These are phyloP conservation scores for Drosophila takahashii DNA, from an alignment of 1,140 invertebrate genomes.

Conservation along the genomic window DNA sequence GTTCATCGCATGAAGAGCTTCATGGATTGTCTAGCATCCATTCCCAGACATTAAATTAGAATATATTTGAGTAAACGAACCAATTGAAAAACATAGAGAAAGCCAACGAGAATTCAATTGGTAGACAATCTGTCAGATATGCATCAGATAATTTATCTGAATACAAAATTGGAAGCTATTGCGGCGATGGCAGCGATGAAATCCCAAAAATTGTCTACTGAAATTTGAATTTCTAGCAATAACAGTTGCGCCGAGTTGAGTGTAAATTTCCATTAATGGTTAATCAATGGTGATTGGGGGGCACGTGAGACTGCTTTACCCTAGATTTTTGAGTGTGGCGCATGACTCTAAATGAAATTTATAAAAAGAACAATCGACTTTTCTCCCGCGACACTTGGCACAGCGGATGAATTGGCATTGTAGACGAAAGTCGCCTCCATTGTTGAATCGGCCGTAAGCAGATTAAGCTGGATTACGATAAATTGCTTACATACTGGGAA, in stretches of 20 bases:
- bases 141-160: slow-evolving; percentile 31
- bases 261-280: slow-evolving; percentile 55
- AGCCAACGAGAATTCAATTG: slow-evolving; percentile 65
- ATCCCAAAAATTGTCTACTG: slow-evolving; percentile 20
- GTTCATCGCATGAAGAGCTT: background rate
- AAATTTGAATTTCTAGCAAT: slow-evolving; percentile 43
- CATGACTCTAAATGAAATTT: slow-evolving; percentile 56
- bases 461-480: slow-evolving; percentile 73
- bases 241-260: slow-evolving; percentile 29
- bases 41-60: slow-evolving; percentile 47
- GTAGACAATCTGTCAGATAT: slow-evolving; percentile 37
- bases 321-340: slow-evolving; percentile 35
- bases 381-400: slow-evolving; percentile 20
- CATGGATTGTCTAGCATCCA: slow-evolving; percentile 1
- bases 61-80: slow-evolving; percentile 52
- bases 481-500: slow-evolving; percentile 54
- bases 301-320: slow-evolving; percentile 39
- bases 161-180: slow-evolving; percentile 9
- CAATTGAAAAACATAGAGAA: slow-evolving; percentile 59
- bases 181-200: slow-evolving; percentile 20
- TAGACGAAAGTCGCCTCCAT: slow-evolving; percentile 16
- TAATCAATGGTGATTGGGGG: slow-evolving; percentile 57
- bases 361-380: slow-evolving; percentile 42
- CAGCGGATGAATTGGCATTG: slow-evolving; percentile 22
- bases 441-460: slow-evolving; percentile 50